Percentiles rank a stretch among this genome's conserved stretches.
These are phyloP conservation scores for Xiphias gladius DNA, from an alignment of 2,113 vertebrate species.

Conservation along the genomic window DNA sequence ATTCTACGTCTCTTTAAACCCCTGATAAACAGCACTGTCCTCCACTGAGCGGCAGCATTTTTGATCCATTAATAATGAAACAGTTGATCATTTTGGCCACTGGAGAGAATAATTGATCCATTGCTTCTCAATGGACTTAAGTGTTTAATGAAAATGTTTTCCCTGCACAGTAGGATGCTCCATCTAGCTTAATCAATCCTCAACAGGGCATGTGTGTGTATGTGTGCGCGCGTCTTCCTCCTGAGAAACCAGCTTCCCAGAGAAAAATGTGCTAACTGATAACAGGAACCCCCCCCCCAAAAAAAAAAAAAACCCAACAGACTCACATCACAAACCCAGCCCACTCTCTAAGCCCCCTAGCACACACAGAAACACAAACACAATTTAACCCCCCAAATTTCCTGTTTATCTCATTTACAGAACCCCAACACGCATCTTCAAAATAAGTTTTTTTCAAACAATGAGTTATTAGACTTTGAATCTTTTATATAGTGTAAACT, in stretches of 20 bases:
- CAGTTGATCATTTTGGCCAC: neutral
- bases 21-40: too few relatives aligned
- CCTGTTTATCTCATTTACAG: constrained; percentile 60
- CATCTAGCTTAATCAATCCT: constrained; percentile 16
- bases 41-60: neutral
- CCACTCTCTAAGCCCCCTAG: constrained; percentile 1
- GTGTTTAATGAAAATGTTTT: constrained; percentile 20
- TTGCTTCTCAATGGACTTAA: constrained; percentile 33
- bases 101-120: constrained; percentile 19
- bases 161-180: constrained; percentile 11
- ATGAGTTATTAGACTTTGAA: neutral
- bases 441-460: too few relatives aligned
- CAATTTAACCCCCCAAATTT: constrained; percentile 46
- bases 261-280: constrained; percentile 66
- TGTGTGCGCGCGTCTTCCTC: neutral
- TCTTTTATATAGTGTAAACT: constrained; percentile 5
- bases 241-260: constrained; percentile 60
- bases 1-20: too few relatives aligned
- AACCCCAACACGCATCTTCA: constrained; percentile 17
- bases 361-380: constrained; percentile 21
- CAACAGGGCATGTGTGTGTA: constrained; percentile 1
- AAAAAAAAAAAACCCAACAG: constrained; percentile 14
- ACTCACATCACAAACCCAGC: constrained; percentile 33
- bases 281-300: constrained; percentile 49
- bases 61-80: neutral